Conservation (phyloP, 2,113 vertebrate genomes). For the Austrofundulus limnaeus region DNA sequence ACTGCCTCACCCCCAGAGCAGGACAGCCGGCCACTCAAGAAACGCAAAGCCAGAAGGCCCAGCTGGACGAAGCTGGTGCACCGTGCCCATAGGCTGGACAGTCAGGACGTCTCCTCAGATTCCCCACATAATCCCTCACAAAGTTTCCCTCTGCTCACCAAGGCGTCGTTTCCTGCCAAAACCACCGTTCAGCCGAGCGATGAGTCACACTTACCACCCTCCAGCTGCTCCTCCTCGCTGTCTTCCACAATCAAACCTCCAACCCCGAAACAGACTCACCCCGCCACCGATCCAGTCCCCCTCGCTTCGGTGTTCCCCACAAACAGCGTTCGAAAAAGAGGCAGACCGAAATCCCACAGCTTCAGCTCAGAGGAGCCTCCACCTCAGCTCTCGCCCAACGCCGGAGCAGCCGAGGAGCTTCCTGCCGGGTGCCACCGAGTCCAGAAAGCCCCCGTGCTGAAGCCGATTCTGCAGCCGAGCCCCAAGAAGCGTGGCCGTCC, state of each 20-base stretch:
- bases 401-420: conserved; percentile 82
- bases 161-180: conserved; percentile 51
- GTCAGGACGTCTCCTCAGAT: conserved; percentile 55
- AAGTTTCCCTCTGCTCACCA: conserved; percentile 59
- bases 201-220: conserved; percentile 50
- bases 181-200: conserved; percentile 36
- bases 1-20: conserved; percentile 68
- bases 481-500: conserved; percentile 91
- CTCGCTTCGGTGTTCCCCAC: conserved; percentile 48
- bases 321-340: conserved; percentile 79
- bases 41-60: conserved; percentile 88
- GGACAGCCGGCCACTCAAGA: conserved; percentile 87
- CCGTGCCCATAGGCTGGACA: conserved; percentile 68
- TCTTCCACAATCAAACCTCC: conserved; percentile 56
- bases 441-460: conserved; percentile 83
- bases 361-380: conserved; percentile 49
- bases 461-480: conserved; percentile 78
- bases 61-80: conserved; percentile 91
- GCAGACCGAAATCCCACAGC: conserved; percentile 78
- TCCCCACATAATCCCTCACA: conserved; percentile 52
- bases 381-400: conserved; percentile 77
- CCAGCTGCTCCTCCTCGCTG: conserved; percentile 42
- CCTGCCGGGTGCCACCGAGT: conserved; percentile 79
- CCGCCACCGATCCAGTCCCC: conserved; percentile 36
- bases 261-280: conserved; percentile 59